Percentiles rank a stretch among this genome's conserved stretches.
These are phyloP conservation scores for Muricea muricata DNA, from an alignment of 92 coral and sea anemone genomes.

Conservation along the genomic window DNA sequence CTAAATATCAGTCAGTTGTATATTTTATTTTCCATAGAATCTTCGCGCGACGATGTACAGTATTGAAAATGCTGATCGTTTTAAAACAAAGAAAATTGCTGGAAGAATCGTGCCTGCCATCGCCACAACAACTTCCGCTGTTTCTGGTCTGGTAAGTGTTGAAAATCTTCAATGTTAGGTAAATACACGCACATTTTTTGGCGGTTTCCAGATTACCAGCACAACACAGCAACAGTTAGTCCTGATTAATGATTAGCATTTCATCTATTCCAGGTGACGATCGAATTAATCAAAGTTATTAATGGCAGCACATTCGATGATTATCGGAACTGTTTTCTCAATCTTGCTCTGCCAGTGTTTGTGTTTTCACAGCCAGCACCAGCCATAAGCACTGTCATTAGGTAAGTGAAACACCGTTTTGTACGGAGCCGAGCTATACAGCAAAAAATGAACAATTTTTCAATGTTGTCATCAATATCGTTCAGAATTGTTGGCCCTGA, in stretches of 20 bases:
- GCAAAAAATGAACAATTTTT: background rate
- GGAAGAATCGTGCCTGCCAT: conserved; percentile 97
- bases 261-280: conserved; percentile 81
- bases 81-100: conserved; percentile 88
- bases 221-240: too few species aligned
- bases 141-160: conserved; percentile 90
- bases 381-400: conserved; percentile 74
- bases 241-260: too few species aligned
- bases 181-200: too few species aligned
- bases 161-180: too few species aligned
- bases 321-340: conserved; percentile 92
- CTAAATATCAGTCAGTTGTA: too few species aligned
- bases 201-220: too few species aligned
- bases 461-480: too few species aligned
- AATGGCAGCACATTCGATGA: conserved; percentile 71
- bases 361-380: conserved; percentile 96
- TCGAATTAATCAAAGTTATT: conserved; percentile 84
- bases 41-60: conserved; percentile 95
- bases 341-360: conserved; percentile 88
- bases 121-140: conserved; percentile 97
- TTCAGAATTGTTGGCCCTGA: too few species aligned
- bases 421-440: background rate
- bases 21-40: conserved; percentile 65
- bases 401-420: too few species aligned
- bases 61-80: conserved; percentile 91